Base-by-base conservation (phyloP, 2,113 vertebrate species). In the Aptenodytes forsteri region DNA sequence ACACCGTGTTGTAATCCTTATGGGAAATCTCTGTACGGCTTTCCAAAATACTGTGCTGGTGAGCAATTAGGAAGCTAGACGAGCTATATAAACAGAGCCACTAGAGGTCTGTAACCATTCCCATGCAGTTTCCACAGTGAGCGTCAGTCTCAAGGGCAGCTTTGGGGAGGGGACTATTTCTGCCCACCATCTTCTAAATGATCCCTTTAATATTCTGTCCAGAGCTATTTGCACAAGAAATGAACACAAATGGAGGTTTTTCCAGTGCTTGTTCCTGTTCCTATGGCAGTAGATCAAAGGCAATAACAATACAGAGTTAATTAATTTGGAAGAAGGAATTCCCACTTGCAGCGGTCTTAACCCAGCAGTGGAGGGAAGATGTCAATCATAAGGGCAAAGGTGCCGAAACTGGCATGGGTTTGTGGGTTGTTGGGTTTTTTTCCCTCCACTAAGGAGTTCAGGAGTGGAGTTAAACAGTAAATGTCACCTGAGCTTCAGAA, bases 291-390 rank as follows among this genome's bases (percentile, higher is more conserved):
- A 82, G 86, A 96, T 94, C 87, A 97, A 97, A 94, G 94, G 92
- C 79, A 92, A 16, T 90, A 96, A 96, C 81, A 97, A 94, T 92
- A 82, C 87, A 47, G 80, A 95, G 64, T 92, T 96, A 95, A 92
- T 96, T 97, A 96, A 94, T 97, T 94, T 93, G 82, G 86, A 36
- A 82, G 95, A 93, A 96, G 93, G 96, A 96, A 97, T 97, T 97
- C 86, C 90, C 93, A 84, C 96, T 95, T 89, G 91, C 96, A 94
- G 85, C 0, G 36, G 72, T 72, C 85, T 94, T 90, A 90, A 93
- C 70, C n/a, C 78, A 94, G 88, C 82, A 88, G 66, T 44, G 47
- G 87, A 95, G 87, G 70, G 86, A 94, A 94, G 15, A 29, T 76
- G 92, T 93, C 95, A 96, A 49, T 93, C 85, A 50, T 72, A 75